Conservation (phyloP, 1,140 invertebrate species). For the Macrobrachium rosenbergii region DNA sequence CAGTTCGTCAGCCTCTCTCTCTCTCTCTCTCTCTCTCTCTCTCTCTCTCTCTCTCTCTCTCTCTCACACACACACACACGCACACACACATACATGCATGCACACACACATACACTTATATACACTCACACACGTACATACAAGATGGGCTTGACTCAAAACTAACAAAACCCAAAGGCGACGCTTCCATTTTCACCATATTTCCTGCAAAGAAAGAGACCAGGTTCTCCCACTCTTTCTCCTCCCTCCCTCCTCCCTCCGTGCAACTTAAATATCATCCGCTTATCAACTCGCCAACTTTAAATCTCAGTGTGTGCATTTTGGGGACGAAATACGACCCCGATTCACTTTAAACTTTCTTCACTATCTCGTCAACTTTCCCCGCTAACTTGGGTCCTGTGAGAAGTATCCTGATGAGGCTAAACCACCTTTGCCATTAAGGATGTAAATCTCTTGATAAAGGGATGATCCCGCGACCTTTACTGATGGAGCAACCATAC, state of each 20-base stretch:
- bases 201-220: too few species aligned
- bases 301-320: slow-evolving; percentile 22
- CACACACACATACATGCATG: neutral
- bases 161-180: neutral
- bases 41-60: slow-evolving; percentile 28
- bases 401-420: neutral
- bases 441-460: too few species aligned
- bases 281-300: slow-evolving; percentile 42
- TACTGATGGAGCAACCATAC: too few species aligned
- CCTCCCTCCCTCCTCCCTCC: neutral
- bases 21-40: slow-evolving; percentile 19
- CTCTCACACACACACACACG: neutral
- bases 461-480: too few species aligned
- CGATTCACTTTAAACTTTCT: slow-evolving; percentile 29
- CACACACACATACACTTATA: neutral
- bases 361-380: slow-evolving; percentile 26
- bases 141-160: too few species aligned
- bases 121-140: too few species aligned
- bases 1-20: neutral
- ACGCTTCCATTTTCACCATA: neutral
- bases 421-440: too few species aligned
- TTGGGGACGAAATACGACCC: neutral
- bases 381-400: neutral
- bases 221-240: neutral
- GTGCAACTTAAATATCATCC: neutral